phyloP scores from a whole-genome alignment of 2,797 vertebrate genomes.

The Eutrigla gurnardus region DNA sequence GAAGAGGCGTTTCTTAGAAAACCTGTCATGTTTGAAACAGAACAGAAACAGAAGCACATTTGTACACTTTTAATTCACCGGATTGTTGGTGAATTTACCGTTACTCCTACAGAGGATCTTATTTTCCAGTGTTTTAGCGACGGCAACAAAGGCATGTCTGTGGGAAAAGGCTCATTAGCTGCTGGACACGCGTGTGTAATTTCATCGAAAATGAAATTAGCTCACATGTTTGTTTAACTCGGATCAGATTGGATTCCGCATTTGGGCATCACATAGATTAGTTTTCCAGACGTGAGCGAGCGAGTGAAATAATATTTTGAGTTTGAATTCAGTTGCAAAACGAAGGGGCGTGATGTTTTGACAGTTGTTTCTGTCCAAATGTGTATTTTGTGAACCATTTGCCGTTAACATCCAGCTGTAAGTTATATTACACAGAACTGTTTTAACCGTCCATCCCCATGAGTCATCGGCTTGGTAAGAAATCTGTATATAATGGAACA shows the following conservation, averaged over 20 bases:
- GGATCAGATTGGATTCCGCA: not conserved
- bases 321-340: conserved; percentile 1
- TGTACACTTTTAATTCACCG: conserved; percentile 32
- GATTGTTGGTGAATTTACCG: conserved; percentile 21
- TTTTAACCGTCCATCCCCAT: conserved; percentile 71
- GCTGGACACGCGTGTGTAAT: not conserved
- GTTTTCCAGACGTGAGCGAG: not conserved
- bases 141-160: conserved; percentile 11
- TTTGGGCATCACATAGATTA: not conserved
- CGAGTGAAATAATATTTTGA: conserved; percentile 7
- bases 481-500: conserved; percentile 59
- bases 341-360: not conserved
- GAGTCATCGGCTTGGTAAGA: conserved; percentile 39
- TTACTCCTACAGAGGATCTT: conserved; percentile 14
- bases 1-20: conserved; percentile 17
- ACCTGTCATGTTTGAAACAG: not conserved
- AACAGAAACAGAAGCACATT: conserved; percentile 42
- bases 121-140: conserved; percentile 22
- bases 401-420: conserved; percentile 32
- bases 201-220: conserved; percentile 9
- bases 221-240: not conserved
- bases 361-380: conserved; percentile 16
- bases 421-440: conserved; percentile 27
- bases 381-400: conserved; percentile 39
- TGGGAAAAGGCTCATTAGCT: conserved; percentile 2